Base-by-base conservation (phyloP, 2,888 invertebrate species). In the Drosophila infuscata region DNA sequence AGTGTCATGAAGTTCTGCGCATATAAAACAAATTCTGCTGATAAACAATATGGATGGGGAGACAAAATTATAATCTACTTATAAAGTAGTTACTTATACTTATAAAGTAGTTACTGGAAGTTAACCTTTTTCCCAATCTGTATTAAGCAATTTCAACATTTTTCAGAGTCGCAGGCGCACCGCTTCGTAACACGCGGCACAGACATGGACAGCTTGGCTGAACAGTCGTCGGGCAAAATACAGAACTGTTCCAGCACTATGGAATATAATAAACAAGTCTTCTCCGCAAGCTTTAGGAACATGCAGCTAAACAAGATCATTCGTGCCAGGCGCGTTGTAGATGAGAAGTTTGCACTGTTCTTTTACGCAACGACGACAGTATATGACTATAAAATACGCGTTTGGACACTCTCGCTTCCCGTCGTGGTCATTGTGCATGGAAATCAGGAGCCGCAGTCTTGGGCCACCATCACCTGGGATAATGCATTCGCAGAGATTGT, bases 341-440 rank as follows among this genome's bases (percentile, higher is more conserved):
- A 99, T 86, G 99, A 99, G 93, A 99, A 99, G 89, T 97, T 99
- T 91, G 97, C 98, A 0, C 94, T 99, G 2, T 94, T 98, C 1
- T 99, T 99, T 93, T 97, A 98, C 91, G 98, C 98, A 0, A 97
- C 97, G 90, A 98, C 92, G 25, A 91, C 92, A 51, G 92, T 93
- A 3, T 92, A 92, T 73, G 92, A 93, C 68, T 93, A 91, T 76
- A 91, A 92, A 71, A 92, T 99, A 93, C 97, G 96, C 82, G 97
- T 99, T 62, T 98, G 99, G 99, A 99, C 99, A 0, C 94, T 99
- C 15, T 99, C 99, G 1, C 94, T 99, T 66, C 99, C 99, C 0
- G 98, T 99, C 48, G 99, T 99, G 63, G 99, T 99, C 33, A 99
- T 99, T 58, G 99, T 99, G 0, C 99, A 99, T 93, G 99, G 99